Conservation (phyloP, 2,797 vertebrate species). For the Channallabes apus region DNA sequence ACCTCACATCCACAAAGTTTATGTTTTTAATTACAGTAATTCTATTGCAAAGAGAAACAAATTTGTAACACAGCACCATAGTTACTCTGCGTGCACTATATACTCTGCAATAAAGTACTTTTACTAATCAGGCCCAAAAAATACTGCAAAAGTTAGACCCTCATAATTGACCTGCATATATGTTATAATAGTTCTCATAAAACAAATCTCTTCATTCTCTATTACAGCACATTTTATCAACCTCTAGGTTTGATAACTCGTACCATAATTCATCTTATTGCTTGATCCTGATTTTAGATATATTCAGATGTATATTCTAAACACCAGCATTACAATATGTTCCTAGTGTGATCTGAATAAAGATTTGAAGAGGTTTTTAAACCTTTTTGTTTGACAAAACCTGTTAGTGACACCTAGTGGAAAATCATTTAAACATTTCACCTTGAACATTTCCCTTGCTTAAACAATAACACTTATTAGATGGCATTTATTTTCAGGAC, state of each 20-base stretch:
- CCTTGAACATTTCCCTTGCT: background rate
- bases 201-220: background rate
- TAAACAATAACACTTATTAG: background rate
- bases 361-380: background rate
- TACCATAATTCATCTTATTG: background rate
- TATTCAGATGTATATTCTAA: background rate
- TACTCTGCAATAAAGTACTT: background rate
- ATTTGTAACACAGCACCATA: too few species aligned
- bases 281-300: background rate
- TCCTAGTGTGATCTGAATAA: background rate
- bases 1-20: background rate
- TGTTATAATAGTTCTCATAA: background rate
- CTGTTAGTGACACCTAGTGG: constrained; percentile 76
- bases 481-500: too few species aligned
- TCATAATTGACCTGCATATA: background rate
- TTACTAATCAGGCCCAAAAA: background rate
- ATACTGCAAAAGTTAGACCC: background rate
- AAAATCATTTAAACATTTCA: constrained; percentile 27
- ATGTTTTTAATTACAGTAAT: background rate
- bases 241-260: background rate
- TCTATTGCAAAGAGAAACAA: background rate
- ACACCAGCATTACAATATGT: background rate
- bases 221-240: background rate
- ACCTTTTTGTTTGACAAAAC: constrained; percentile 19
- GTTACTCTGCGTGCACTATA: too few species aligned